Evolutionary conservation across 1,140 invertebrate species (phyloP).

Genomic region (Thaumetopoea pityocampa): DNA sequence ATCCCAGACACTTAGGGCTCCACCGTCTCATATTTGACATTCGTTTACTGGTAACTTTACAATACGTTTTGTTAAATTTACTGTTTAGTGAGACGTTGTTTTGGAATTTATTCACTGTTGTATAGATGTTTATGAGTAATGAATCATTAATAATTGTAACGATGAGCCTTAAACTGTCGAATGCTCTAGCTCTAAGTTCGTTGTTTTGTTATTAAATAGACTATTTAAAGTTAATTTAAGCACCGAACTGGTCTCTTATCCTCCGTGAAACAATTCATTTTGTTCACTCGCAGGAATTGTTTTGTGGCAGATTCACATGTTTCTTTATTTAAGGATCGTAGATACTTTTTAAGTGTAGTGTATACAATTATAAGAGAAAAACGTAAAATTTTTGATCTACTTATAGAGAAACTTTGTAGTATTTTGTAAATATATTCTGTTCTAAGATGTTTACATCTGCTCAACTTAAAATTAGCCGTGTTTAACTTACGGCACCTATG

Average conservation of each 20-base stretch:
- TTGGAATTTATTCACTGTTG: constrained; percentile 68
- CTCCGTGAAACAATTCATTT: constrained; percentile 36
- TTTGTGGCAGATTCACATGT: constrained; percentile 34
- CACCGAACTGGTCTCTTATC: constrained; percentile 35
- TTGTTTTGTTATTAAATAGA: constrained; percentile 56
- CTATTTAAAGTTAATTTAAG: constrained; percentile 37
- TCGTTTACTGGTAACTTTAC: constrained; percentile 54
- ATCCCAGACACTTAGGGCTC: too few relatives aligned
- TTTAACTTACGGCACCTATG: constrained; percentile 57
- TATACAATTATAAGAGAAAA: constrained; percentile 45
- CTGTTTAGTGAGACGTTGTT: constrained; percentile 56
- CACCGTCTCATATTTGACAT: constrained; percentile 44
- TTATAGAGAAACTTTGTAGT: constrained; percentile 48
- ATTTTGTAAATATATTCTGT: constrained; percentile 72
- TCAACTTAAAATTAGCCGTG: constrained; percentile 65
- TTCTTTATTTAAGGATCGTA: constrained; percentile 49
- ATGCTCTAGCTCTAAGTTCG: constrained; percentile 55
- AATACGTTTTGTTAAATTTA: constrained; percentile 56
- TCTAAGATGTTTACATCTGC: constrained; percentile 69
- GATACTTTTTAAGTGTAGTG: constrained; percentile 55
- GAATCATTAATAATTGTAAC: constrained; percentile 48
- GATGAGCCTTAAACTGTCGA: constrained; percentile 57
- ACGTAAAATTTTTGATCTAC: constrained; percentile 55
- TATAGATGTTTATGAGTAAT: constrained; percentile 54
- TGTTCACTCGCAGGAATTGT: constrained; percentile 18